Base-by-base conservation (phyloP, 2,113 vertebrate genomes). In the Todiramphus chloris region DNA sequence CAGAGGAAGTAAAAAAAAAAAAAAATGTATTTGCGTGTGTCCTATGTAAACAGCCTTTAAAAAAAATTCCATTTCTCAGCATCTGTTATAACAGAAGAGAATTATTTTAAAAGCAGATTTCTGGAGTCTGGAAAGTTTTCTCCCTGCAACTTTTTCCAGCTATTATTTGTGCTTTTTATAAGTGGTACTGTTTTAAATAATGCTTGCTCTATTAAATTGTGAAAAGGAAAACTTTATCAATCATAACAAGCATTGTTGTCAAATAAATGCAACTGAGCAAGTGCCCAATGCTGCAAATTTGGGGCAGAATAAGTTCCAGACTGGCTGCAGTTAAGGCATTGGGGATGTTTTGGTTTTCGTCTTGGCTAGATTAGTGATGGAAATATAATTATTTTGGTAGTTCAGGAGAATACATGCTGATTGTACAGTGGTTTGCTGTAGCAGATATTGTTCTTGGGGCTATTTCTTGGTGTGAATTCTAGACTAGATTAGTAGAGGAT, bases 1-100 rank as follows among this genome's bases (percentile, higher is more conserved):
- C 91, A 94, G 89, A 95, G 91, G 91, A 97, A 96, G 90, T 78
- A 58, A 87, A 84, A 84, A 90, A 90, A 96, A 69, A 62, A 17
- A 78, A 25, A 76, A 81, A 72, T 7, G 55, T 87, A 85, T 89
- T 95, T 92, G 75, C 19, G 9, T 94, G 70, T 75, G 62, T 95
- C 70, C 79, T 96, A 68, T 93, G 76, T 92, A 94, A 94, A 93
- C 11, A 4, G 23, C 21, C 56, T 93, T 91, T 46, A 7, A 50
- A 95, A 94, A 94, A 90, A 96, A 59, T n/a, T 60, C 50, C 0
- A 56, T 77, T 95, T 95, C 76, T 95, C 88, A 92, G 80, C 90
- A 94, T 94, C 79, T 97, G 43, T 77, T 86, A 30, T 5, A 94
- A 82, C n/a, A 53, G 58, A 85, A 37, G 28, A 58, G 48, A 89